Base-by-base conservation (phyloP, 2,113 vertebrate genomes). In the Vulpes vulpes region DNA sequence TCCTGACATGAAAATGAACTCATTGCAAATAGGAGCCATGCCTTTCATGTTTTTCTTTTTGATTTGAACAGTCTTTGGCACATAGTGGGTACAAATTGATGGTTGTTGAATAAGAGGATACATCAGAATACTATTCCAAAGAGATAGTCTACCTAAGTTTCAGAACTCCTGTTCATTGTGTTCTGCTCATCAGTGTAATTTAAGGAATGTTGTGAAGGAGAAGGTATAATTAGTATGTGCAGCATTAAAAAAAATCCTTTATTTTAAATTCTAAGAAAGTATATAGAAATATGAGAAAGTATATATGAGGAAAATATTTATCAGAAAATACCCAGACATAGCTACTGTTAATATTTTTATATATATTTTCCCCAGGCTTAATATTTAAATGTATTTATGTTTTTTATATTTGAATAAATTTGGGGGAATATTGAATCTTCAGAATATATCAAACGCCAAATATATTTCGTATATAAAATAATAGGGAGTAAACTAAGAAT, bases 201-300 rank as follows among this genome's bases (percentile, higher is more conserved):
- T 94, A 91, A 94, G 79, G 27, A 91, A 96, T 81, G 8, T 85
- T 95, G 55, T 95, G 30, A 95, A 67, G 62, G 35, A 94, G 86
- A 94, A 86, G 32, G 57, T 15, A 64, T 83, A 23, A 89, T 94
- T 96, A 89, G 35, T 62, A 97, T 73, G 59, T 79, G 25, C 20
- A 95, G 8, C 6, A 25, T 95, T 95, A 17, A 25, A 81, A 83
- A 87, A 76, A 25, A 65, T 23, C 53, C 32, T 96, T 14, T 94
- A 86, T 55, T 71, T 49, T 19, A 78, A 94, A 96, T 81, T 95
- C n/a, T 89, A 89, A 86, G 60, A 89, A 93, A 89, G 25, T 49
- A 49, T 87, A 11, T 55, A 27, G 38, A 27, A n/a, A 67, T 23
- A 59, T 60, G 57, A 60, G 64, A 80, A 94, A 86, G 25, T 53